Percentiles rank a stretch among this genome's conserved stretches.
Conservation (phyloP, 2,888 invertebrate species). For the Leptodirus hochenwartii region DNA sequence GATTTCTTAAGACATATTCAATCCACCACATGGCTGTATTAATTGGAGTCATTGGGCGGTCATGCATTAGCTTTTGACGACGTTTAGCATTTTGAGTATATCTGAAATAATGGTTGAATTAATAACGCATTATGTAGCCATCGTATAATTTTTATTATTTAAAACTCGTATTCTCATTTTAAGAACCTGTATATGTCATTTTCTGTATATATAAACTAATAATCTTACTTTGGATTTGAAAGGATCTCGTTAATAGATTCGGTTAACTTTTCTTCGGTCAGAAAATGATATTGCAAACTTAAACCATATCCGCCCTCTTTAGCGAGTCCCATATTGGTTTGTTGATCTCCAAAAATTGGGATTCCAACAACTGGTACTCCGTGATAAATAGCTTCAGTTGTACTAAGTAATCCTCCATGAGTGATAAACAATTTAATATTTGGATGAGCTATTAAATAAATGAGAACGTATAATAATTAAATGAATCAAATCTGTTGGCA, state of each 20-base stretch:
- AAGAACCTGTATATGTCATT: no score
- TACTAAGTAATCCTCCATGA: conserved; percentile 29
- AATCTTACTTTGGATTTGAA: no score
- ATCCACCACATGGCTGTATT: conserved; percentile 7
- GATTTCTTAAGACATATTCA: conserved; percentile 6
- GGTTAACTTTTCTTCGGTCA: conserved; percentile 22
- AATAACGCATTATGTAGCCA: no score
- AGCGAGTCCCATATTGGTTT: conserved; percentile 28
- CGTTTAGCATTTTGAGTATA: conserved; percentile 7
- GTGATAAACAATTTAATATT: conserved; percentile 39
- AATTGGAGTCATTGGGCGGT: conserved; percentile 8
- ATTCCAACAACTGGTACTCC: conserved; percentile 31
- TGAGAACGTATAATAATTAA: conserved; percentile 2
- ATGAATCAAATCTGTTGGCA: not conserved
- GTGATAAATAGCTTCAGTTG: conserved; percentile 28
- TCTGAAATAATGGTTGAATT: no score
- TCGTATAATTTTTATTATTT: no score
- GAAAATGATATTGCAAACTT: conserved; percentile 18
- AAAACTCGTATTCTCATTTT: no score
- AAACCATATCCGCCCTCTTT: conserved; percentile 25
- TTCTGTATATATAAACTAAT: no score
- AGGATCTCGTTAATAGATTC: no score
- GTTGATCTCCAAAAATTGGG: conserved; percentile 32
- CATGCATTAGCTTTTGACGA: conserved; percentile 7
- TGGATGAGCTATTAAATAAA: conserved; percentile 35